phyloP scores from a whole-genome alignment of 2,797 vertebrate species.

The Enteromius anoplus region DNA sequence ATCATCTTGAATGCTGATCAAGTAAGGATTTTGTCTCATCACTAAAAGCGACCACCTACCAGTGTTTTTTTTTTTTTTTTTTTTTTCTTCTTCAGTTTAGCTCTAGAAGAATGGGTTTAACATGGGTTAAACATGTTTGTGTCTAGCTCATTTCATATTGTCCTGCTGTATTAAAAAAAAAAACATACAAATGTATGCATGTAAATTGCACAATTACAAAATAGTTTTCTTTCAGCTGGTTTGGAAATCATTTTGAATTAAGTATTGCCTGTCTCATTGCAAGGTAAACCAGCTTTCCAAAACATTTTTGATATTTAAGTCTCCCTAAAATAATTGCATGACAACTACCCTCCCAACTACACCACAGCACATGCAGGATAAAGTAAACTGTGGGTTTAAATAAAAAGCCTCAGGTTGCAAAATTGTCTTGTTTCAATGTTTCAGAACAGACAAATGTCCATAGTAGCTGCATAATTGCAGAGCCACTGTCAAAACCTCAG shows the following conservation, averaged over 20 bases:
- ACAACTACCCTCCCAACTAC: background rate
- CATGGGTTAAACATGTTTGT: background rate
- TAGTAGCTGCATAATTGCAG: background rate
- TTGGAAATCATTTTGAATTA: background rate
- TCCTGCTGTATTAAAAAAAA: background rate
- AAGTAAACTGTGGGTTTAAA: background rate
- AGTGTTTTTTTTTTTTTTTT: background rate
- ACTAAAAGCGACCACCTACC: background rate
- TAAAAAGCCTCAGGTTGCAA: background rate
- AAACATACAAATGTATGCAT: background rate
- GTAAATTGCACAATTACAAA: background rate
- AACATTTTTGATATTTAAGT: background rate
- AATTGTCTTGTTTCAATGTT: background rate
- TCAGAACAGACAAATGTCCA: background rate
- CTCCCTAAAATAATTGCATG: background rate
- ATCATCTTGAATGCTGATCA: background rate
- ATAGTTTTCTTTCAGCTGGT: background rate
- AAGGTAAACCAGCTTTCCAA: background rate
- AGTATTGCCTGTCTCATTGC: background rate
- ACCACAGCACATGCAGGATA: background rate
- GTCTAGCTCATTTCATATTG: background rate
- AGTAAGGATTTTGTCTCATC: background rate
- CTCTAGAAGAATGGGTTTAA: background rate
- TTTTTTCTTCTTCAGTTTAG: background rate
- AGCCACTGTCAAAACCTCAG: background rate